Conservation (phyloP, 2,113 vertebrate species). For the Hippocampus guttulatus region DNA sequence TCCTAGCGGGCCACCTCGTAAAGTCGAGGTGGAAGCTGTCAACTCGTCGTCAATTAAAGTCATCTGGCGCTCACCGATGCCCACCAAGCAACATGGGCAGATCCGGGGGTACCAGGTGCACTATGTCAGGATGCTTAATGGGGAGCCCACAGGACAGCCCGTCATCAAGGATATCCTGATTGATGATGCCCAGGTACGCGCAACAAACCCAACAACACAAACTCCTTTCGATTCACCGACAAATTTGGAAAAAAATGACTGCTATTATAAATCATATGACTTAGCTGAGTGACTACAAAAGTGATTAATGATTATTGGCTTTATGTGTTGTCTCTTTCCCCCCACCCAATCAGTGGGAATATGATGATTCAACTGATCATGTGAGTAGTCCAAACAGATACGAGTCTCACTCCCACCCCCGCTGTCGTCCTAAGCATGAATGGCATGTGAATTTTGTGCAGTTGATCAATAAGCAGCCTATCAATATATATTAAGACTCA, state of each 20-base stretch:
- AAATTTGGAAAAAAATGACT: background rate
- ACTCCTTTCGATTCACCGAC: no score
- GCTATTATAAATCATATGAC: background rate
- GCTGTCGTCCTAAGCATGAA: slow-evolving; percentile 28
- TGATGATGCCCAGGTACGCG: slow-evolving; percentile 92
- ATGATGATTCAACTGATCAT: slow-evolving; percentile 98
- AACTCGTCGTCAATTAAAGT: slow-evolving; percentile 99
- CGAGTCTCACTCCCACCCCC: background rate
- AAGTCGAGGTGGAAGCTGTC: slow-evolving; percentile 99
- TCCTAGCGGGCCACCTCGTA: slow-evolving; percentile 99
- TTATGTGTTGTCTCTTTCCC: slow-evolving; percentile 72
- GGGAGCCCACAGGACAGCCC: slow-evolving; percentile 91
- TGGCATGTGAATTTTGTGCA: slow-evolving; percentile 27
- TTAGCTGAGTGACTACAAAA: slow-evolving; percentile 9
- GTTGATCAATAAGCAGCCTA: background rate
- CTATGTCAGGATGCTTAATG: slow-evolving; percentile 95
- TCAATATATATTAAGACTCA: background rate
- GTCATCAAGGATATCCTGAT: slow-evolving; percentile 97
- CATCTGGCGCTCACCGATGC: slow-evolving; percentile 95
- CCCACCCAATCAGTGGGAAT: slow-evolving; percentile 91
- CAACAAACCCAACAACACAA: background rate
- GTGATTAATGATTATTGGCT: slow-evolving; percentile 26
- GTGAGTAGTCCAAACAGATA: slow-evolving; percentile 78
- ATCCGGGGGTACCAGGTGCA: slow-evolving; percentile 99
- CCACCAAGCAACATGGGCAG: slow-evolving; percentile 97